These are phyloP conservation scores for Lordiphosa collinella DNA, from an alignment of 1,140 invertebrate species.

Conservation along the genomic window DNA sequence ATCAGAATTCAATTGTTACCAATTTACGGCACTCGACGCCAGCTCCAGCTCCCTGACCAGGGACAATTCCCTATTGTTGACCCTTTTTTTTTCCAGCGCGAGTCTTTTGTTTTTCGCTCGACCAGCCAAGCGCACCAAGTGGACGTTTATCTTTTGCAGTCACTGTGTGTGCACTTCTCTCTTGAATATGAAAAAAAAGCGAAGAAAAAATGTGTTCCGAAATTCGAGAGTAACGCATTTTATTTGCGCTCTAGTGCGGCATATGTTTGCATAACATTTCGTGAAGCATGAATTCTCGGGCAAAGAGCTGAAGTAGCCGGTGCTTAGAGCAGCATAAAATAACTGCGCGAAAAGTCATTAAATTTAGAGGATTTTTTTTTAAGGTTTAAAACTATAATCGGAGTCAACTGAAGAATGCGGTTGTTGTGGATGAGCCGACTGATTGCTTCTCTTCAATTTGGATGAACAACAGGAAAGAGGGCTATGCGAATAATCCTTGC, in stretches of 20 bases:
- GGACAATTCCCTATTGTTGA: slow-evolving; percentile 60
- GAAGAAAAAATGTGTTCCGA: slow-evolving; percentile 7
- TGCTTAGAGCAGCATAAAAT: no score
- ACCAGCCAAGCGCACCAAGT: slow-evolving; percentile 67
- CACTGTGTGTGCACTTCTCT: slow-evolving; percentile 48
- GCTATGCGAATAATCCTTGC: no score
- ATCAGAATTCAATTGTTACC: slow-evolving; percentile 73
- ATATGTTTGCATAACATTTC: slow-evolving; percentile 73
- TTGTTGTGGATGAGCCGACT: no score
- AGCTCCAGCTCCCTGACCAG: slow-evolving; percentile 15
- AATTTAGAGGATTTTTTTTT: no score
- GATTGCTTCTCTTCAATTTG: no score
- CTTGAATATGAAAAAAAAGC: neutral
- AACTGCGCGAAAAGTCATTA: no score
- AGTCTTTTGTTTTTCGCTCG: slow-evolving; percentile 62
- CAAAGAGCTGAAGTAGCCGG: no score
- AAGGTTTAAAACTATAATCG: no score
- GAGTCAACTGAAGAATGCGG: no score
- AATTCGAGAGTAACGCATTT: slow-evolving; percentile 37
- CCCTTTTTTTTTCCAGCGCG: slow-evolving; percentile 56
- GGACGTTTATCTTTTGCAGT: slow-evolving; percentile 76
- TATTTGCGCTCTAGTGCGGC: slow-evolving; percentile 65
- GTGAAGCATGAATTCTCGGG: slow-evolving; percentile 21
- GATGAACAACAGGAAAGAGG: no score
- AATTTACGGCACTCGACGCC: slow-evolving; percentile 56